Conservation (phyloP, 1,140 invertebrate species). For the Cyclargus thomasi region DNA sequence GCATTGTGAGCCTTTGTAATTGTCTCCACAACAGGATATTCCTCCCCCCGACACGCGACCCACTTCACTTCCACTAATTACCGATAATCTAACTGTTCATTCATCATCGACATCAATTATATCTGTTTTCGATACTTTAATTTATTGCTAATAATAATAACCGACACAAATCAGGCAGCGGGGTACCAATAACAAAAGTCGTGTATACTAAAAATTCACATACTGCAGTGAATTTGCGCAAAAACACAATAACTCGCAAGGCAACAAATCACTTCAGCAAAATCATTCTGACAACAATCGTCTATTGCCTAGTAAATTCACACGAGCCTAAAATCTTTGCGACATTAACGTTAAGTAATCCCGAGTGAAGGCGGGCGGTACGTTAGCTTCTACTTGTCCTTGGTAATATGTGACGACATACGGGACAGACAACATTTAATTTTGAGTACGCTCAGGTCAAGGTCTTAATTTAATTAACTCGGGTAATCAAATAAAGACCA, state of each 20-base stretch:
- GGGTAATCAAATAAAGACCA: neutral
- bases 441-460: neutral
- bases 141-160: neutral
- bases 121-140: neutral
- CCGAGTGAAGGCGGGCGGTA: conserved; percentile 10
- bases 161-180: neutral
- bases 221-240: neutral
- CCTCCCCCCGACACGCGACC: neutral
- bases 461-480: conserved; percentile 1
- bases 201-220: neutral
- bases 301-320: neutral
- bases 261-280: neutral
- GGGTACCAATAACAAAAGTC: neutral
- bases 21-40: neutral
- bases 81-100: neutral
- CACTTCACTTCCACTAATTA: conserved; percentile 1
- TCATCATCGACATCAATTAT: neutral
- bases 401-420: neutral
- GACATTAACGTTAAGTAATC: conserved; percentile 1
- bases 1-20: conserved; percentile 1
- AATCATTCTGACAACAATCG: neutral
- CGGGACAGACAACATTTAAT: neutral
- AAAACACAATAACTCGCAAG: neutral
- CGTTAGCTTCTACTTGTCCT: neutral
- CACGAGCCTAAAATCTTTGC: conserved; percentile 7